phyloP scores from a whole-genome alignment of 2,888 invertebrate genomes.

The Monochamus alternatus region DNA sequence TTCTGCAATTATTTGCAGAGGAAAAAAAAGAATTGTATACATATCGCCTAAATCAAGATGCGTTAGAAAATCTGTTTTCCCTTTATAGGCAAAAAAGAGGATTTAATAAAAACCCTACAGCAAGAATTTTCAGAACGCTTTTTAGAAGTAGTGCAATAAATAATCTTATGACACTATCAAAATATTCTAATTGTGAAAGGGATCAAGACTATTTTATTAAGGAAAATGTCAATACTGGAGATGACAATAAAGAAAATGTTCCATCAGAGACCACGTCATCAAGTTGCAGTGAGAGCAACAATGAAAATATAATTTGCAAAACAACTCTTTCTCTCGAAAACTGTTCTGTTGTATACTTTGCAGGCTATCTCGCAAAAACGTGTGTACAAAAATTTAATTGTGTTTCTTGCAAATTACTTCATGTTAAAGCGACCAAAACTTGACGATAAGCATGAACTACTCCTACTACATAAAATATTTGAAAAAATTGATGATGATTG shows the following conservation, averaged over 20 bases:
- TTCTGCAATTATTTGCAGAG: background rate
- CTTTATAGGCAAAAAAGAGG: background rate
- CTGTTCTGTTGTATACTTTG: background rate
- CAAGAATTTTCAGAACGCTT: background rate
- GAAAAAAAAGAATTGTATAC: background rate
- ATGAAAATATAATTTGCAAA: background rate
- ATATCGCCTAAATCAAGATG: background rate
- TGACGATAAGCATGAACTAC: background rate
- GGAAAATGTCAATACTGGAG: background rate
- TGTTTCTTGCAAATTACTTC: background rate
- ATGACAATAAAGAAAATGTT: background rate
- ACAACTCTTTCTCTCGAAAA: background rate
- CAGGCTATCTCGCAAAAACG: background rate
- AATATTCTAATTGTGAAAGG: background rate
- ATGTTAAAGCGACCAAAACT: background rate
- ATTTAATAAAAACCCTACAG: conserved; percentile 1
- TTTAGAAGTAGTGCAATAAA: conserved; percentile 4
- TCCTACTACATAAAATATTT: background rate
- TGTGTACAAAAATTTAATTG: background rate
- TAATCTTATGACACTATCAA: background rate
- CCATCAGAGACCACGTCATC: background rate
- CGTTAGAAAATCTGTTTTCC: conserved; percentile 1
- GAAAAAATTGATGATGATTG: background rate
- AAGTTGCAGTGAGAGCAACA: background rate
- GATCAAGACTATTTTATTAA: background rate